Conservation (phyloP, 2,888 invertebrate species). For the Neuroscelio doddi region DNA sequence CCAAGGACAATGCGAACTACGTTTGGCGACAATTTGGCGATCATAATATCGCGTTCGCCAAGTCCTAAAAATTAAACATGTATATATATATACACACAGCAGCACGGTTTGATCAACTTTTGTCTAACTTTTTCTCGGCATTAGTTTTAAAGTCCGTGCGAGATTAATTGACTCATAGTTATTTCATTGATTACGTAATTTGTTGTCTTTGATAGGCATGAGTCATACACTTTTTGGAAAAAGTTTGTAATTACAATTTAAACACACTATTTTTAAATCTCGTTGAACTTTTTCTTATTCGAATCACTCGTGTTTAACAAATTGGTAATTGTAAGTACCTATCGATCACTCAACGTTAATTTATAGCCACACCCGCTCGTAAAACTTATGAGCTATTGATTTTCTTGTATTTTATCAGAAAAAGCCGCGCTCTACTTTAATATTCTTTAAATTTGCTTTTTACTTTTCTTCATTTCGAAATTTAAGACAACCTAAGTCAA, state of each 20-base stretch:
- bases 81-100: neutral
- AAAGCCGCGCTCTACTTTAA: no score
- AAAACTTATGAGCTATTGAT: neutral
- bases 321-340: neutral
- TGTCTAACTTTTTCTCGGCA: slow-evolving; percentile 45
- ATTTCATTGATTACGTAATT: slow-evolving; percentile 50
- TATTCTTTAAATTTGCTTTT: no score
- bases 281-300: neutral
- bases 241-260: neutral
- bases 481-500: no score
- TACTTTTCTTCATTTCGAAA: no score
- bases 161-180: slow-evolving; percentile 58
- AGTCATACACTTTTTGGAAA: slow-evolving; percentile 54
- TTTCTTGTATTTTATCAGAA: no score
- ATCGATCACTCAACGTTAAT: neutral
- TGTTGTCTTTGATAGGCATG: slow-evolving; percentile 47
- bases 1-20: neutral
- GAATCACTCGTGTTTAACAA: neutral
- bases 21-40: slow-evolving; percentile 12
- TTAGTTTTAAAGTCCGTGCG: slow-evolving; percentile 65
- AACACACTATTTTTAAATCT: neutral
- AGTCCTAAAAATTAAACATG: no score
- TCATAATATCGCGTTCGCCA: no score
- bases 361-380: neutral
- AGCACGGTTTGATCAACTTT: slow-evolving; percentile 67